Evolutionary conservation across 53 echinoderm and acorn worm genomes (phyloP), one percentile per base, ranked within the genome.

Genomic region (Paelopatides confundens): DNA sequence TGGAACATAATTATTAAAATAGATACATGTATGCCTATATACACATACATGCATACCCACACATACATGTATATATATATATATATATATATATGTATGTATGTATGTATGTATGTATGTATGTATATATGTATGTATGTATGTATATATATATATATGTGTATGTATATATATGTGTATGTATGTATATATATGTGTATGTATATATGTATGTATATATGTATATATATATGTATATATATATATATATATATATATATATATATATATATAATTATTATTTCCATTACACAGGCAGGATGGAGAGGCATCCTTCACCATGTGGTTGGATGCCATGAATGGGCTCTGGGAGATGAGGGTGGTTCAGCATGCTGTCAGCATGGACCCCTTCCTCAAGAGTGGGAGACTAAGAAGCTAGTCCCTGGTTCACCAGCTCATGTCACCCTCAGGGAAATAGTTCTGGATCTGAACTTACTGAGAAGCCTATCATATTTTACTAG

Each of bases 261-360:
- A 17, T 51, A 51, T 51, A 17, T 17, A 24, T 65, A 13, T 65
- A 24, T 24, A n/a, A n/a, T n/a, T n/a, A n/a, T n/a, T n/a, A n/a
- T n/a, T n/a, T n/a, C 7, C 17, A 7, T 34, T 8, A 7, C 4
- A 7, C 78, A 78, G 78, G 48, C 78, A n/a, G 29, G 31, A 28
- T 79, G 79, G 79, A 79, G 31, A 26, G 79, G 79, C 30, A 9
- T 79, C 0, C 35, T 79, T 0, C 79, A 79, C 15, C 79, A 79
- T 79, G 79, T 79, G 13, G 33, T 32, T 8, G 79, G 54, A 30
- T 28, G 18, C 27, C 79, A 79, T 51, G 31, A 79, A 33, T 52
- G 50, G 79, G 54, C 30, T 0, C 32, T 52, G 3, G 79, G 79
- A 14, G 79, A 79, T 79, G 54, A 53, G 2, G 50, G 27, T 13